Evolutionary conservation across 2,113 vertebrate genomes (phyloP), one percentile per base, ranked within the genome.

Genomic region (Chloebia gouldiae): DNA sequence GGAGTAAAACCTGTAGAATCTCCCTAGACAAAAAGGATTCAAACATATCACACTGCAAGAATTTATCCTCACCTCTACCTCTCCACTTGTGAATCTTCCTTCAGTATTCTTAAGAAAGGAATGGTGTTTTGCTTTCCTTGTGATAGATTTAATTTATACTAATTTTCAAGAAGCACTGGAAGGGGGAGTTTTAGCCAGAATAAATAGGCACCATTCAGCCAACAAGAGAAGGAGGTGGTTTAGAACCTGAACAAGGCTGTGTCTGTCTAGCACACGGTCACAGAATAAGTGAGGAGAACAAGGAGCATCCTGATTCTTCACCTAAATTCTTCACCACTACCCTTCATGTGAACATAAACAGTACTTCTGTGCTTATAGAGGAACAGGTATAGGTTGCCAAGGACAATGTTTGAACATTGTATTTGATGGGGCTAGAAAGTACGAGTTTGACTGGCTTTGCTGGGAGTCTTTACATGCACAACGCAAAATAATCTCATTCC

Each of bases 21-120:
- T 85, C 14, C n/a, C 53, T 49, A 69, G 78, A 76, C 54, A 82
- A 65, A 93, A 95, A 80, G 44, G 25, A 61, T 93, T 95, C 86
- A 61, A 31, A 23, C 53, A 53, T 20, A 53, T 65, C 44, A 69
- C 0, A 8, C 56, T 56, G 42, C 14, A 59, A 71, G 33, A 64
- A 39, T 84, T 86, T 59, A 13, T 81, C 9, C 20, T 51, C 22
- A 53, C 6, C 31, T 47, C 31, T 4, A 23, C 4, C 10, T 27
- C 40, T 33, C 28, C 10, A 28, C 42, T 81, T 79, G 20, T n/a
- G 44, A 61, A 54, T 54, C 6, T 88, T 79, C 40, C 42, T 83
- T 86, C 49, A 71, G 6, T 92, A 82, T 95, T 35, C 71, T 80
- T 83, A 59, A 89, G 50, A 81, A 82, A 73, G 9, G 15, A 83